Conservation (phyloP, 2,888 invertebrate genomes). For the Allacma fusca region DNA sequence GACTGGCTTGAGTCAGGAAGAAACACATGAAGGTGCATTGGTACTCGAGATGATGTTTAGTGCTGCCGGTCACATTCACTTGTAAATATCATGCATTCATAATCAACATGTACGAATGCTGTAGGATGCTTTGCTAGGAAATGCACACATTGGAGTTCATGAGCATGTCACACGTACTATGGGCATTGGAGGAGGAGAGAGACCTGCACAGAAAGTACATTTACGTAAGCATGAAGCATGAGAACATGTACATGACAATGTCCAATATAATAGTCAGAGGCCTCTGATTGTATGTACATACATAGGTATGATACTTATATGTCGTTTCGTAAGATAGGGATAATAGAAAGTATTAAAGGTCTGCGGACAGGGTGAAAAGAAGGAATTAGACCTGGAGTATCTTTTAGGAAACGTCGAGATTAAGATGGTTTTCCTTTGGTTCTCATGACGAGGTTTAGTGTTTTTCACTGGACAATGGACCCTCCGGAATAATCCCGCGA, state of each 20-base stretch:
- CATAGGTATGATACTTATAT: not conserved
- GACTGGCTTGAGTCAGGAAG: not conserved
- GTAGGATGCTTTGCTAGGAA: not conserved
- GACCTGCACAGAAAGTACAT: too few relatives aligned
- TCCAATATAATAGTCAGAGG: too few relatives aligned
- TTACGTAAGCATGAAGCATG: too few relatives aligned
- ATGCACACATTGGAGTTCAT: not conserved
- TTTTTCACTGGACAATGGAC: slow-evolving; percentile 58
- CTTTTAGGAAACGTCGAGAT: slow-evolving; percentile 45
- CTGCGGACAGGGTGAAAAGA: slow-evolving; percentile 36
- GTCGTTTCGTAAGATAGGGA: slow-evolving; percentile 17
- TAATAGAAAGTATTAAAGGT: slow-evolving; percentile 33
- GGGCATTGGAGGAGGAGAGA: too few relatives aligned
- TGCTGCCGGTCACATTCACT: not conserved
- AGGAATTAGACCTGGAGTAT: slow-evolving; percentile 31
- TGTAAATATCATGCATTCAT: too few relatives aligned
- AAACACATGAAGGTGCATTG: slow-evolving; percentile 1
- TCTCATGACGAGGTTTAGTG: slow-evolving; percentile 53
- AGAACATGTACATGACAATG: too few relatives aligned
- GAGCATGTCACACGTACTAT: not conserved
- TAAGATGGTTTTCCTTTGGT: slow-evolving; percentile 51
- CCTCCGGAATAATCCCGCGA: slow-evolving; percentile 58
- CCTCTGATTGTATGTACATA: not conserved
- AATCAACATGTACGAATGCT: too few relatives aligned
- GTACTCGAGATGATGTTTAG: slow-evolving; percentile 11